phyloP scores from a whole-genome alignment of 2,888 invertebrate genomes.

The Arctia plantaginis region DNA sequence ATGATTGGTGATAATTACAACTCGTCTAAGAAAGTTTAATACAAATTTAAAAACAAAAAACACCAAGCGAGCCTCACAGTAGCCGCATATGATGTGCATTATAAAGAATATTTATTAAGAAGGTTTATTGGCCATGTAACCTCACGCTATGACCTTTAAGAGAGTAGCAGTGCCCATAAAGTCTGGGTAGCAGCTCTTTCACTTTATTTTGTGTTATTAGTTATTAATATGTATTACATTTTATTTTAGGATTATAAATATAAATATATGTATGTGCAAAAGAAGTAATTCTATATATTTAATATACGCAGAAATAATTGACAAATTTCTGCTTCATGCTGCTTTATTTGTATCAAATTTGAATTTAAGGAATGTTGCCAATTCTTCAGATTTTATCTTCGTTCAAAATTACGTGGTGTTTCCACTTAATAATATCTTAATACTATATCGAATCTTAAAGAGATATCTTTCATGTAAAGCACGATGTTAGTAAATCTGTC shows the following conservation, averaged over 20 bases:
- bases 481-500: conserved; percentile 53
- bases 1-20: not conserved
- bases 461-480: conserved; percentile 3
- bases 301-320: not conserved
- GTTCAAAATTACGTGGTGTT: not conserved
- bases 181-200: not conserved
- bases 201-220: not conserved
- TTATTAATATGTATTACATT: not conserved
- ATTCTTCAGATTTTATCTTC: not conserved
- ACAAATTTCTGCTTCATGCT: not conserved
- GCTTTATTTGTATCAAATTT: not conserved
- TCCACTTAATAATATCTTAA: not conserved
- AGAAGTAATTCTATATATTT: not conserved
- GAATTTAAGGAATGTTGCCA: not conserved
- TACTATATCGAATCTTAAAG: not conserved
- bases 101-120: not conserved
- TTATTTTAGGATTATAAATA: not conserved
- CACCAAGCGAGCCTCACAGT: not conserved
- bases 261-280: not conserved
- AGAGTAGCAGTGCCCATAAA: not conserved
- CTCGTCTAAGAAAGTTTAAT: not conserved
- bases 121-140: not conserved
- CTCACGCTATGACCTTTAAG: not conserved
- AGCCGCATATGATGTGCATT: not conserved
- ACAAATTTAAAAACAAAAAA: not conserved